Base-by-base conservation (phyloP, 2,888 invertebrate genomes). In the Actias luna region DNA sequence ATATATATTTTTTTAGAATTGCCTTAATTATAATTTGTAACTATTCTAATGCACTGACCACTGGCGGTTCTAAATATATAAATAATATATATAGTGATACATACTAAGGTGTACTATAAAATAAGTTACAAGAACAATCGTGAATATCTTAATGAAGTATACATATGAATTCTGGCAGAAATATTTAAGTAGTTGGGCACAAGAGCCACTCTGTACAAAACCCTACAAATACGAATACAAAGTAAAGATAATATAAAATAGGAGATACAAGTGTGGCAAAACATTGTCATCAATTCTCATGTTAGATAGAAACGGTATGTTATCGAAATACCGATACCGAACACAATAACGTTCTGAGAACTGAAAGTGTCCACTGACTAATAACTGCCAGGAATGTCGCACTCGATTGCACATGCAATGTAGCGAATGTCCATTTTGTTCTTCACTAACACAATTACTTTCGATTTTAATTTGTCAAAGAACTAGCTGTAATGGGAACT, bases 341-440 rank as follows among this genome's bases (percentile, higher is more conserved):
- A 63, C 27, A 46, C 57, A 36, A 36, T 39, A 22, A 31, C 42
- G 42, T 63, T 60, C 63, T 36, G 27, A 58, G 63, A 63, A 63
- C 55, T 31, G 36, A 61, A 64, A 64, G 61, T 59, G 64, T 61
- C 39, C 36, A 22, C 18, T 55, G 55, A 55, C 55, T 55, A 55
- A 55, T 29, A n/a, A 55, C 55, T 27, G 55, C 10, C 55, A 55
- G 29, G 55, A 55, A 55, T 55, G 55, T 55, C 29, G 55, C 55
- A 55, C 52, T 55, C 52, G 52, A 55, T 16, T 55, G 55, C 29
- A 55, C 55, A 7, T 52, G 25, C 52, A 14, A 46, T 46, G 1
- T 46, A 46, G 46, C 46, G 18, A 52, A 52, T 29, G 29, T 52
- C 16, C 18, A 16, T 52, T 52, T 52, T 12, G 50, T 22, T 50